A percentile compares a stretch with the other conserved stretches of the same genome.
Evolutionary conservation across 2,888 invertebrate genomes (phyloP).

Genomic region (Allophyes oxyacanthae): DNA sequence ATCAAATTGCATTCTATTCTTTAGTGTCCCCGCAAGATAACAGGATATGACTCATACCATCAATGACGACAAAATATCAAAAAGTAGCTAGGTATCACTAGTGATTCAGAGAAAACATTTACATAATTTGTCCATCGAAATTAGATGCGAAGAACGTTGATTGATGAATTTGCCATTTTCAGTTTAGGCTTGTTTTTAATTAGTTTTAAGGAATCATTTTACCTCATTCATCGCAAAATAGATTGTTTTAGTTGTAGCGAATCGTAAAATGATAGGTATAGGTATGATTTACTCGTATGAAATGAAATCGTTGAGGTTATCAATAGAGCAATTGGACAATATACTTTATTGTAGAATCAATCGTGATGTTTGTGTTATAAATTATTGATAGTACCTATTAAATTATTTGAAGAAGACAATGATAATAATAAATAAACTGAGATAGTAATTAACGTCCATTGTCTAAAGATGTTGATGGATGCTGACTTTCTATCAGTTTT

Average conservation of each 20-base stretch:
- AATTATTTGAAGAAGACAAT: no score
- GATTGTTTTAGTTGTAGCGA: neutral
- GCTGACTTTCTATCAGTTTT: no score
- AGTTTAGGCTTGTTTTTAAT: slow-evolving; percentile 27
- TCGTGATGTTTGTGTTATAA: neutral
- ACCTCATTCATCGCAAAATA: slow-evolving; percentile 34
- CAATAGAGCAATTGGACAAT: slow-evolving; percentile 11
- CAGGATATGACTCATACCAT: slow-evolving; percentile 48
- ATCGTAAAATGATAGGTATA: slow-evolving; percentile 5
- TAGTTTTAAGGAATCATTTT: slow-evolving; percentile 42
- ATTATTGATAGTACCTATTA: neutral
- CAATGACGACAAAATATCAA: slow-evolving; percentile 32
- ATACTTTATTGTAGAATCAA: slow-evolving; percentile 7
- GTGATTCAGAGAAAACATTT: slow-evolving; percentile 40
- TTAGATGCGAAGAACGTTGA: slow-evolving; percentile 26
- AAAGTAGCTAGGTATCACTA: slow-evolving; percentile 32
- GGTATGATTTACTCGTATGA: slow-evolving; percentile 17
- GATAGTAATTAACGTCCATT: no score
- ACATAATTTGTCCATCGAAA: slow-evolving; percentile 15
- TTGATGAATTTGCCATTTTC: slow-evolving; percentile 29
- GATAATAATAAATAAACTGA: no score
- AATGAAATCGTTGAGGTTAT: slow-evolving; percentile 26
- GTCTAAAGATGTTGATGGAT: no score
- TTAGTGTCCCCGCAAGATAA: slow-evolving; percentile 22
- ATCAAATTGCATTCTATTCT: neutral